Conservation (phyloP, 2,888 invertebrate genomes). For the Rutpela maculata region DNA sequence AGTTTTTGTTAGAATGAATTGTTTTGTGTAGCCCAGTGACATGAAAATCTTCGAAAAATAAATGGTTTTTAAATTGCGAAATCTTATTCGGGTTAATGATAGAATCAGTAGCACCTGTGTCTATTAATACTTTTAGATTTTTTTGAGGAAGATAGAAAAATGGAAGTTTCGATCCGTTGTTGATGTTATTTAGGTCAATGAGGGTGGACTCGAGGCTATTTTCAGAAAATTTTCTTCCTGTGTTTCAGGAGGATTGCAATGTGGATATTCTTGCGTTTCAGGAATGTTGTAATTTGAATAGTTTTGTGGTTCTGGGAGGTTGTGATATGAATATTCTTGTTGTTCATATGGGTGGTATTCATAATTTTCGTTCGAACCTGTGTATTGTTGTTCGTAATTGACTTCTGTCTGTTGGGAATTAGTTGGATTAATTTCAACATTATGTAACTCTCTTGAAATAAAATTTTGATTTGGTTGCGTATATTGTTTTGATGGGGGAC, state of each 20-base stretch:
- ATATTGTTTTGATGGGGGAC: no score
- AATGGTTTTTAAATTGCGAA: not conserved
- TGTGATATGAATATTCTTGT: not conserved
- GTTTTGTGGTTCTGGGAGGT: no score
- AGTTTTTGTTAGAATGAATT: not conserved
- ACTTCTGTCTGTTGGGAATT: not conserved
- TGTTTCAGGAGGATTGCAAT: no score
- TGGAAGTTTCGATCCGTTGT: no score
- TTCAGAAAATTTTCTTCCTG: not conserved
- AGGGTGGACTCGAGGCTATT: no score
- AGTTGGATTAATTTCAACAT: not conserved
- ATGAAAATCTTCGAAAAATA: not conserved
- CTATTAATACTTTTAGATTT: no score
- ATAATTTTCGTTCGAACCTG: not conserved
- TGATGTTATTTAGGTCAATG: no score
- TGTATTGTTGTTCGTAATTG: not conserved
- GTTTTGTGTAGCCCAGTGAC: not conserved
- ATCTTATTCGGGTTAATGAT: not conserved
- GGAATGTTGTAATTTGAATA: no score
- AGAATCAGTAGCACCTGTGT: no score
- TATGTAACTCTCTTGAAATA: not conserved
- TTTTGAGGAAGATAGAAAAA: no score
- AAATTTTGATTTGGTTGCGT: not conserved
- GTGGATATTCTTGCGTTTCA: no score
- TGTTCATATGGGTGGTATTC: not conserved